phyloP scores from a whole-genome alignment of 2,113 vertebrate genomes.

The Hylia prasina region DNA sequence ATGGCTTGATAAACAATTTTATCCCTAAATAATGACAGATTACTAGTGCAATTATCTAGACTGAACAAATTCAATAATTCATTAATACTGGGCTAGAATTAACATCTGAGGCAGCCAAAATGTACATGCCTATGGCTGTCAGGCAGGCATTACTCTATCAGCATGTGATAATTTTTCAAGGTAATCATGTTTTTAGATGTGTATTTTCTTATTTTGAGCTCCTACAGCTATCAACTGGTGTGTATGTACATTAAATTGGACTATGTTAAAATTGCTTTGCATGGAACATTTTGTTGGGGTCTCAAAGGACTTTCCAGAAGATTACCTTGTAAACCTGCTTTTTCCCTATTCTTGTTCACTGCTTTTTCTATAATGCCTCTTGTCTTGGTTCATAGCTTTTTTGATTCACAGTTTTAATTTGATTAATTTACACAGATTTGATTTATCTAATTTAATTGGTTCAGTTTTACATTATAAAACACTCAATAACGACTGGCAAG shows the following conservation, averaged over 20 bases:
- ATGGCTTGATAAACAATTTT: not conserved
- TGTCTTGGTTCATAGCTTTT: not conserved
- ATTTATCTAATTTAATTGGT: not conserved
- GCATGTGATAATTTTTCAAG: not conserved
- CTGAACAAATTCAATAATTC: not conserved
- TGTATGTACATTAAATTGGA: not conserved
- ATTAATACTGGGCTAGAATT: not conserved
- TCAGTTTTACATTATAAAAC: not conserved
- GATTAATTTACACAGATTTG: not conserved
- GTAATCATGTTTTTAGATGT: not conserved
- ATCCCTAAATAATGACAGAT: not conserved
- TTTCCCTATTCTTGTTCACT: not conserved
- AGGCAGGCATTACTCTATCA: not conserved
- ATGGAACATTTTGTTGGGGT: not conserved
- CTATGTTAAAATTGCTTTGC: not conserved
- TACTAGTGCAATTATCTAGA: not conserved
- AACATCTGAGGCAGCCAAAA: rapidly evolving
- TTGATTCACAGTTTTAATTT: not conserved
- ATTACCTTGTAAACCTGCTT: not conserved
- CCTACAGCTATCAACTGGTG: not conserved
- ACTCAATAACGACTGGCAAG: not conserved
- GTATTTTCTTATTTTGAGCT: not conserved
- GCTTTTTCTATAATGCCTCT: not conserved
- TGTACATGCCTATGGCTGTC: not conserved
- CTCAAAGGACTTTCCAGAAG: not conserved